Percentiles rank a stretch among this genome's conserved stretches.
Evolutionary conservation across 2,888 invertebrate species (phyloP).

Genomic region (Spilarctia lutea): DNA sequence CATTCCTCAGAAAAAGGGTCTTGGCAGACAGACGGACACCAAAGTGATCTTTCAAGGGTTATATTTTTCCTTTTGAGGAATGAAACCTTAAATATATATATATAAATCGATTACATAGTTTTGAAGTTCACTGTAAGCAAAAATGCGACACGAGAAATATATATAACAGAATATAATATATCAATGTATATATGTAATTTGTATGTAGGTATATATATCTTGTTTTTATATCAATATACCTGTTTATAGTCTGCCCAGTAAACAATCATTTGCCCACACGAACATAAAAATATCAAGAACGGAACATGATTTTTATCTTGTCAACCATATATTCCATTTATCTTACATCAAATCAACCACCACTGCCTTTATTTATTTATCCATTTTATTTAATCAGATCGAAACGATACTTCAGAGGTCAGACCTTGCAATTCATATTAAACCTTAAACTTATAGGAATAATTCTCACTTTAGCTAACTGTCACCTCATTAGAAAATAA

Average conservation of each 20-base stretch:
- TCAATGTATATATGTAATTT: too few relatives aligned
- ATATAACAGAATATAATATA: too few relatives aligned
- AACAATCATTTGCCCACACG: background rate
- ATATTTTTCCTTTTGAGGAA: too few relatives aligned
- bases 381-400: slow-evolving; percentile 59
- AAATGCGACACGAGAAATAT: too few relatives aligned
- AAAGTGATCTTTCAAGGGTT: too few relatives aligned
- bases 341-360: slow-evolving; percentile 64
- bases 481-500: slow-evolving; percentile 40
- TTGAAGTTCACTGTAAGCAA: too few relatives aligned
- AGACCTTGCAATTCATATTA: slow-evolving; percentile 27
- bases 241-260: background rate
- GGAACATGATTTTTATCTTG: slow-evolving; percentile 51
- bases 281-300: slow-evolving; percentile 34
- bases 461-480: slow-evolving; percentile 27
- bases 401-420: slow-evolving; percentile 50
- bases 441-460: slow-evolving; percentile 26
- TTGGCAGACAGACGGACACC: too few relatives aligned
- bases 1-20: too few relatives aligned
- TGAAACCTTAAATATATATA: too few relatives aligned
- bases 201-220: too few relatives aligned
- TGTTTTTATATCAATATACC: background rate
- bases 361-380: slow-evolving; percentile 55
- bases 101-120: too few relatives aligned
- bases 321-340: slow-evolving; percentile 62